Conservation (phyloP, 2,113 vertebrate genomes). For the Dipodomys spectabilis region DNA sequence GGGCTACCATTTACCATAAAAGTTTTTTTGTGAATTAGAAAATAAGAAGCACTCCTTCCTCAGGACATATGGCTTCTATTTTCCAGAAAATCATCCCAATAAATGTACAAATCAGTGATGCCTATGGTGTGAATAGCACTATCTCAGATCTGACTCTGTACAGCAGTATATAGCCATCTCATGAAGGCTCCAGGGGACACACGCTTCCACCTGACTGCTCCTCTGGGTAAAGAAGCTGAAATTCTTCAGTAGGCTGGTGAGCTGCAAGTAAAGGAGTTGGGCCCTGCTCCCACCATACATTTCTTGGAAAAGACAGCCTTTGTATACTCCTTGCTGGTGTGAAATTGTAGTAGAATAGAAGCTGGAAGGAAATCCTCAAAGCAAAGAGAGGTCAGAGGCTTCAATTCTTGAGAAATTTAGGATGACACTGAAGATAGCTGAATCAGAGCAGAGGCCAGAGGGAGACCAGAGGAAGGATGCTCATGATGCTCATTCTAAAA, state of each 20-base stretch:
- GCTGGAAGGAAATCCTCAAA: neutral
- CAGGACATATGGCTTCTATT: neutral
- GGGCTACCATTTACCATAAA: neutral
- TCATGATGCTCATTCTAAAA: neutral
- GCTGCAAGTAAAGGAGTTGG: neutral
- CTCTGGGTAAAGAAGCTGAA: neutral
- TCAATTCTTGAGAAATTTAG: neutral
- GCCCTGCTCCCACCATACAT: neutral
- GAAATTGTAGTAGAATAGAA: neutral
- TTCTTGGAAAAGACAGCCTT: neutral
- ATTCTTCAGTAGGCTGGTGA: neutral
- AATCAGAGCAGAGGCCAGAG: neutral
- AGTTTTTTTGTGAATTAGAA: neutral
- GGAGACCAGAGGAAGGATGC: neutral
- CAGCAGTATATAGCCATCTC: neutral
- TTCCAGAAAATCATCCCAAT: neutral
- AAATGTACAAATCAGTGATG: neutral
- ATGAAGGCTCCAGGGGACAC: neutral
- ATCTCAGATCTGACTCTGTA: neutral
- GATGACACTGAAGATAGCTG: neutral
- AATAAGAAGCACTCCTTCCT: neutral
- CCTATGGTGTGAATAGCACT: neutral
- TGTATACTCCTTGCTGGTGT: no score
- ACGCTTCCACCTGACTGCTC: neutral
- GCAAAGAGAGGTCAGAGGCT: neutral